phyloP scores from a whole-genome alignment of 2,888 invertebrate genomes.

The Eristalis arbustorum region DNA sequence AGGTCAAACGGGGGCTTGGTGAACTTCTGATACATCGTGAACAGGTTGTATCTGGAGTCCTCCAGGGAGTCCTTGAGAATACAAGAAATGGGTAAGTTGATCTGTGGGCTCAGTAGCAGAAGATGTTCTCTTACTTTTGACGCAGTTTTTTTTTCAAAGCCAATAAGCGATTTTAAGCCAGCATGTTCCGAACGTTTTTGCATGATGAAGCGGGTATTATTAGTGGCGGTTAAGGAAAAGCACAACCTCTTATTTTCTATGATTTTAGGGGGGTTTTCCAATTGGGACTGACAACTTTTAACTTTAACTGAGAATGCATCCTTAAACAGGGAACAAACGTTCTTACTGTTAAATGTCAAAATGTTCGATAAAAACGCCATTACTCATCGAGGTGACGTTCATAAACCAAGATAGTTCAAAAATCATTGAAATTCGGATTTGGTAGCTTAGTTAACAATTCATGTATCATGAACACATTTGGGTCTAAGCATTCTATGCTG shows the following conservation, averaged over 20 bases:
- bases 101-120: neutral
- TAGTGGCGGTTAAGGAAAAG: slow-evolving; percentile 1
- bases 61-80: slow-evolving; percentile 77
- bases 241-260: neutral
- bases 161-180: slow-evolving; percentile 29
- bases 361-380: rapidly evolving
- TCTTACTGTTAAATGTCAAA: no score
- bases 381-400: no score
- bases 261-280: neutral
- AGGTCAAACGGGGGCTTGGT: slow-evolving; percentile 79
- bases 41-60: slow-evolving; percentile 79
- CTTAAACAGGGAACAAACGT: no score
- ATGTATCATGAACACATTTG: no score
- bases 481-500: no score
- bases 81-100: neutral
- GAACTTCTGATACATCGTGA: slow-evolving; percentile 80
- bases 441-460: no score
- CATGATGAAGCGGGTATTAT: neutral
- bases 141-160: neutral
- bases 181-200: neutral
- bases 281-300: neutral
- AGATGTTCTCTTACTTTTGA: neutral
- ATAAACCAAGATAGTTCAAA: no score
- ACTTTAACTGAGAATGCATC: no score
- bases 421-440: no score